Conservation (phyloP, 2,797 vertebrate genomes). For the Neomorphus geoffroyi region DNA sequence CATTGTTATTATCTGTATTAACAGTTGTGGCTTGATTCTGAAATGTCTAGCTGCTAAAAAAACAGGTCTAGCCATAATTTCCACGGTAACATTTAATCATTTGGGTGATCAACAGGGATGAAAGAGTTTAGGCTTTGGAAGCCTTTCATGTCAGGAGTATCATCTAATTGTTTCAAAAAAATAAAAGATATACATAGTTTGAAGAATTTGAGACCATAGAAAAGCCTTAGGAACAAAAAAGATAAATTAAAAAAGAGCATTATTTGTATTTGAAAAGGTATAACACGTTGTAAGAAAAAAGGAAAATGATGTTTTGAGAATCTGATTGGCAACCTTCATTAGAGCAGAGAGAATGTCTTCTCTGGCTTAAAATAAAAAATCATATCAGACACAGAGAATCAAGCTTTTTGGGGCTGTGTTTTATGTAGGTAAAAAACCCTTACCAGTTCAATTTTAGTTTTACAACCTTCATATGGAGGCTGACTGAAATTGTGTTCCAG, state of each 20-base stretch:
- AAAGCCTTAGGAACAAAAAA: background rate
- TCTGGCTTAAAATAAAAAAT: background rate
- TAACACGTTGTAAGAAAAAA: background rate
- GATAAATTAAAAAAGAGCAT: background rate
- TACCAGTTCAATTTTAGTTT: background rate
- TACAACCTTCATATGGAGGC: fast-evolving
- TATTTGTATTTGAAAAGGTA: background rate
- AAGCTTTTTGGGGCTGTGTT: background rate
- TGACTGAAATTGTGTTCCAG: background rate
- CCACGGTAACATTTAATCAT: background rate
- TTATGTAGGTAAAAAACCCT: background rate
- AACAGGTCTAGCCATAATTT: background rate
- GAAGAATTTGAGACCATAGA: background rate
- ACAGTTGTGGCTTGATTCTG: background rate
- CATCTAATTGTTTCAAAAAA: background rate
- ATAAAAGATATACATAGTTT: background rate
- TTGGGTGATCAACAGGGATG: background rate
- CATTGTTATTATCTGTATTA: background rate
- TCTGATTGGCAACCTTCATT: background rate
- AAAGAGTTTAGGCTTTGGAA: background rate
- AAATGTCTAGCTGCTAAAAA: background rate
- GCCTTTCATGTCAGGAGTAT: background rate
- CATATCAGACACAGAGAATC: background rate
- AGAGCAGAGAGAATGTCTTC: background rate
- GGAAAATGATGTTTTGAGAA: background rate